Percentiles rank a stretch among this genome's conserved stretches.
Conservation (phyloP, 2,113 vertebrate genomes). For the Otus sunia region DNA sequence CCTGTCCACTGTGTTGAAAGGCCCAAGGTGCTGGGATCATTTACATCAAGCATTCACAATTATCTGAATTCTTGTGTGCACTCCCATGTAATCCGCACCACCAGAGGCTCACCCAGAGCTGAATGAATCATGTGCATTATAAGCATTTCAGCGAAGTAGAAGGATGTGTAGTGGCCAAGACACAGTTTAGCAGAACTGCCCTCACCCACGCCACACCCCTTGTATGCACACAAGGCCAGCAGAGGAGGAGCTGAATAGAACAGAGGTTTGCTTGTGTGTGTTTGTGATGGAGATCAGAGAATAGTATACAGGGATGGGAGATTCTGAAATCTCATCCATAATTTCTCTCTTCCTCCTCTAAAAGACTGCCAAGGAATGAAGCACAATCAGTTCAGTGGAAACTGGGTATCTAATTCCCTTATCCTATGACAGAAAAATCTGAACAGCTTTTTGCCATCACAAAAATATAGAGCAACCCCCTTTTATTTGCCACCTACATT, state of each 20-base stretch:
- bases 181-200: not conserved
- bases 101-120: not conserved
- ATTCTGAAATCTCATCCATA: not conserved
- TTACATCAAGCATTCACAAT: not conserved
- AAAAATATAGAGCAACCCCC: not conserved
- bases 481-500: not conserved
- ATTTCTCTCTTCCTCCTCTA: not conserved
- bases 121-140: not conserved
- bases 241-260: not conserved
- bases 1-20: not conserved
- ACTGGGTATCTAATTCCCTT: not conserved
- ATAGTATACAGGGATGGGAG: not conserved
- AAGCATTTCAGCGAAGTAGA: not conserved
- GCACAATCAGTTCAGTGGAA: not conserved
- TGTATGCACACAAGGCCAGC: accelerated
- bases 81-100: not conserved
- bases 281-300: not conserved
- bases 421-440: not conserved
- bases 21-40: not conserved
- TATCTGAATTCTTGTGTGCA: not conserved
- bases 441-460: not conserved
- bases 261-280: not conserved
- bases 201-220: not conserved
- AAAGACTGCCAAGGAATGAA: not conserved
- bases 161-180: not conserved